Conservation (phyloP, 2,113 vertebrate species). For the Cebus imitator region DNA sequence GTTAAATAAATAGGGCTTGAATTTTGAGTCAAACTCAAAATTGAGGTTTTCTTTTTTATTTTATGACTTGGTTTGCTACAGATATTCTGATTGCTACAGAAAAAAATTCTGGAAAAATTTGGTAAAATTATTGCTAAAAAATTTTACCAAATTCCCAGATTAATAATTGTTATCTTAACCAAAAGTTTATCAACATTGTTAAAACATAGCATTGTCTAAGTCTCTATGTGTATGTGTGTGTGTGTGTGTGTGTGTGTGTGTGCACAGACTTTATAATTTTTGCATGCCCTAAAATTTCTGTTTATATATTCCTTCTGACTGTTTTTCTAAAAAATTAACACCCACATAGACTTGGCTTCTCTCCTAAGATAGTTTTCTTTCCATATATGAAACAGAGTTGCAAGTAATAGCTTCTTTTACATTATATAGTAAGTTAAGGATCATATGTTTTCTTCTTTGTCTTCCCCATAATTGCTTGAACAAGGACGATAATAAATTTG, state of each 20-base stretch:
- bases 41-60: constrained; percentile 70
- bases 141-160: constrained; percentile 59
- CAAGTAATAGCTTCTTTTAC: not conserved
- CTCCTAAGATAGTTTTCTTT: constrained; percentile 34
- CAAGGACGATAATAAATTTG: not conserved
- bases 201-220: not conserved
- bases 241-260: too few species aligned
- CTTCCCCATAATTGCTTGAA: not conserved
- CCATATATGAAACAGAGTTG: constrained; percentile 54
- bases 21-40: constrained; percentile 72
- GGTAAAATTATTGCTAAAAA: too few species aligned
- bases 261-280: not conserved
- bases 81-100: not conserved
- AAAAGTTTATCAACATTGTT: constrained; percentile 36
- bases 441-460: constrained; percentile 55
- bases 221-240: not conserved
- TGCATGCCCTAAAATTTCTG: constrained; percentile 40
- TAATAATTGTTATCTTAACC: constrained; percentile 65
- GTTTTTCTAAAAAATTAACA: constrained; percentile 55
- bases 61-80: constrained; percentile 46
- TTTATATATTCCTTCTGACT: constrained; percentile 47
- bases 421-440: not conserved
- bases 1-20: constrained; percentile 55
- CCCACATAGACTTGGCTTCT: constrained; percentile 8
- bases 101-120: too few species aligned